phyloP scores from a whole-genome alignment of 1,140 invertebrate genomes.

The Oncopodura yosiiana region DNA sequence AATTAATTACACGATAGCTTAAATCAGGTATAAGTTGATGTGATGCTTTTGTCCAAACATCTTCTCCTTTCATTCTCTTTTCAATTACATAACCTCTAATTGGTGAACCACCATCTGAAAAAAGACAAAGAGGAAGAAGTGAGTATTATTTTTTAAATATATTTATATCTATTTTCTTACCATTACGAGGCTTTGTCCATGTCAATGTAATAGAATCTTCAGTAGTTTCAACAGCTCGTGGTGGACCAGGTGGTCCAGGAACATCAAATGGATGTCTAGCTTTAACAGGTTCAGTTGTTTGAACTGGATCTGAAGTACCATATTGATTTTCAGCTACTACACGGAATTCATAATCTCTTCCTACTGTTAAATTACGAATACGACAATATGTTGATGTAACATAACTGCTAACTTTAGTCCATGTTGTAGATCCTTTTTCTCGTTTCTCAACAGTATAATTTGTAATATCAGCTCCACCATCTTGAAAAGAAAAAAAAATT shows the following conservation, averaged over 20 bases:
- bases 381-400: slow-evolving; percentile 76
- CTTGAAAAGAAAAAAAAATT: too few species aligned
- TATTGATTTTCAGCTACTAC: slow-evolving; percentile 97
- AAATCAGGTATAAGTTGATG: slow-evolving; percentile 59
- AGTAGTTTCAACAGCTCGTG: slow-evolving; percentile 71
- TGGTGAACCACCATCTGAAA: too few species aligned
- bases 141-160: too few species aligned
- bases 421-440: slow-evolving; percentile 66
- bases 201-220: slow-evolving; percentile 88
- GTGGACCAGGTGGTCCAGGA: slow-evolving; percentile 78
- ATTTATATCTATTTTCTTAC: too few species aligned
- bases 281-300: slow-evolving; percentile 74
- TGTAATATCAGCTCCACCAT: slow-evolving; percentile 71
- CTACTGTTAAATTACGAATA: slow-evolving; percentile 81
- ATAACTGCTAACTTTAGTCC: slow-evolving; percentile 86
- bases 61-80: slow-evolving; percentile 75
- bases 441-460: slow-evolving; percentile 95
- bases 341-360: slow-evolving; percentile 89
- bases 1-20: slow-evolving; percentile 58
- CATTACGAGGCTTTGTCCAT: slow-evolving; percentile 86
- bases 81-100: slow-evolving; percentile 88
- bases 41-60: slow-evolving; percentile 82
- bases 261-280: slow-evolving; percentile 94
- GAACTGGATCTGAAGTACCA: slow-evolving; percentile 83
- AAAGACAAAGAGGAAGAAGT: too few species aligned